phyloP scores from a whole-genome alignment of 2,113 vertebrate species.

The Gymnarchus niloticus region DNA sequence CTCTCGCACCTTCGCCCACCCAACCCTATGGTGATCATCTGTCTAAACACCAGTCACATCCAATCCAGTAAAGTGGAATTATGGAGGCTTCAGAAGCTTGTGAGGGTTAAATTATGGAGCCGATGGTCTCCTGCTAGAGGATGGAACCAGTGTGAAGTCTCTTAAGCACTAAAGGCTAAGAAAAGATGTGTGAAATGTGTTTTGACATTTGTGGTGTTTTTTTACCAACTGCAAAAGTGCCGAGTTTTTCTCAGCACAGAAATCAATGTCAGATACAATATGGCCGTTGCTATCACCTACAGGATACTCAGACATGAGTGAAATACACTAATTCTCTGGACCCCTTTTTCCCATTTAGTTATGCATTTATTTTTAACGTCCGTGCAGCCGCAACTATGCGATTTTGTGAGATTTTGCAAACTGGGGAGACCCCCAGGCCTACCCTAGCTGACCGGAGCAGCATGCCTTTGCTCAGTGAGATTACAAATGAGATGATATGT shows the following conservation, averaged over 20 bases:
- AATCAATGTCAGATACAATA: neutral
- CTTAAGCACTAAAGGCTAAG: neutral
- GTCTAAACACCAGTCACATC: conserved; percentile 36
- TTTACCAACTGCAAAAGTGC: neutral
- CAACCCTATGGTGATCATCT: conserved; percentile 47
- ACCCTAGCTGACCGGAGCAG: neutral
- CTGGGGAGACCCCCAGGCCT: neutral
- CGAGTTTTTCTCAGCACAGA: neutral
- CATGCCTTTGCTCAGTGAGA: conserved; percentile 28
- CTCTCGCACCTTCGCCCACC: conserved; percentile 39
- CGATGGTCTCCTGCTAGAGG: neutral
- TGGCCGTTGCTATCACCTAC: neutral
- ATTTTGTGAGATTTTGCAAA: neutral
- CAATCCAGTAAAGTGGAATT: conserved; percentile 39
- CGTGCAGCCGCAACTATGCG: neutral
- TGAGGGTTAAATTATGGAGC: neutral
- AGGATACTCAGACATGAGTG: neutral
- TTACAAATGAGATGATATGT: neutral
- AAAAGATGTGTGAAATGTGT: neutral
- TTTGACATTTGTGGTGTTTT: neutral
- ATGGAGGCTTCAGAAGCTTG: neutral
- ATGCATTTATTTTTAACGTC: neutral
- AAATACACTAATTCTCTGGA: neutral
- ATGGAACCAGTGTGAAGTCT: neutral
- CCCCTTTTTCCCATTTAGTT: neutral